Evolutionary conservation across 2,113 vertebrate species (phyloP).

Genomic region (Rhinolophus sinicus): DNA sequence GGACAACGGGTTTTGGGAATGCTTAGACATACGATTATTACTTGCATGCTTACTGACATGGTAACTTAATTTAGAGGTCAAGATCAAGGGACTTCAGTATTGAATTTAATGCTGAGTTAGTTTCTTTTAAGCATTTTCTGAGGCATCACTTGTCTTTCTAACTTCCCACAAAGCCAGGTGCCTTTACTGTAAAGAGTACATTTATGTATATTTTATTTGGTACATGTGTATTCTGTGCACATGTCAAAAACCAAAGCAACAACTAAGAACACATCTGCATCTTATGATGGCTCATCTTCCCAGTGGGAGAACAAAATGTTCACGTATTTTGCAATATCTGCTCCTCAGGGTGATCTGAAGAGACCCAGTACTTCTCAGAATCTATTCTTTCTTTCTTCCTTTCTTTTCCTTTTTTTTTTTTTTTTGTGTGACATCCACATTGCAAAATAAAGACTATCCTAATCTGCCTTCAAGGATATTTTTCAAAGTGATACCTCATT

Average conservation of each 20-base stretch:
- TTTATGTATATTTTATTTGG: slow-evolving; percentile 15
- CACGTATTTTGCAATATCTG: background rate
- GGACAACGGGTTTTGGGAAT: background rate
- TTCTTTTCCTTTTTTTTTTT: background rate
- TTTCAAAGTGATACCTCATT: background rate
- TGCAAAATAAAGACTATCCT: background rate
- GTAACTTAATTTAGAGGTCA: background rate
- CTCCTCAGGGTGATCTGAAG: background rate
- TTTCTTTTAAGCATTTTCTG: background rate
- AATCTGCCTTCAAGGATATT: background rate
- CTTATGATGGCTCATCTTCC: background rate
- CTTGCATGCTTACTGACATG: background rate
- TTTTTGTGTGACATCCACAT: background rate
- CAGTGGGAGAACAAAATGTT: background rate
- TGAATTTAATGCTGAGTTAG: background rate
- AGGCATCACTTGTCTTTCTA: background rate
- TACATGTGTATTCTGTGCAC: background rate
- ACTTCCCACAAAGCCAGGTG: background rate
- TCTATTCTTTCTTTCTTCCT: background rate
- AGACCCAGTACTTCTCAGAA: background rate
- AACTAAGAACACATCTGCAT: slow-evolving; percentile 22
- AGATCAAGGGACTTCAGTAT: background rate
- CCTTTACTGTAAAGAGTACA: background rate
- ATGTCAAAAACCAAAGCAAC: background rate
- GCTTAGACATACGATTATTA: background rate